These are phyloP conservation scores for Diadegma fenestrale DNA, from an alignment of 2,888 invertebrate species.

Conservation along the genomic window DNA sequence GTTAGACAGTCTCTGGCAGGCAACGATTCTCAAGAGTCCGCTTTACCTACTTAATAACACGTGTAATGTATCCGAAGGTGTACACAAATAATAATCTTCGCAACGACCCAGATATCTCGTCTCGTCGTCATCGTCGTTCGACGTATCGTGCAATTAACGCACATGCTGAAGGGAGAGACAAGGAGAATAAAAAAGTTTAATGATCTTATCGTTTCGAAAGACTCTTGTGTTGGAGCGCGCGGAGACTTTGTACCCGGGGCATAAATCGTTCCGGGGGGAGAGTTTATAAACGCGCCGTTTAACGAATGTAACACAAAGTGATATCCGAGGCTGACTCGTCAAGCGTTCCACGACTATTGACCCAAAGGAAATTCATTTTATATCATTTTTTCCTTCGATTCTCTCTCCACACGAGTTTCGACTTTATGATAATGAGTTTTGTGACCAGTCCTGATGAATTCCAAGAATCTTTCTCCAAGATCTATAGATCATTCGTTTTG, in stretches of 20 bases:
- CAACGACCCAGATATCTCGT: conserved; percentile 43
- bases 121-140: conserved; percentile 14
- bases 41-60: conserved; percentile 22
- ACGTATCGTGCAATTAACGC: conserved; percentile 31
- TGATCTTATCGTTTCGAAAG: conserved; percentile 23
- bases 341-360: neutral
- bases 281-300: conserved; percentile 9
- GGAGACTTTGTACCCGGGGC: conserved; percentile 14
- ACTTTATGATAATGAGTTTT: conserved; percentile 4
- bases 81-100: conserved; percentile 19
- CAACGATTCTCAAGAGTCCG: conserved; percentile 1
- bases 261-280: neutral
- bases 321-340: conserved; percentile 7
- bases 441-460: conserved; percentile 9
- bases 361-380: neutral
- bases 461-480: neutral
- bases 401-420: neutral
- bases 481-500: neutral
- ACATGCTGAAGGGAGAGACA: neutral
- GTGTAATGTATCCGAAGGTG: conserved; percentile 12
- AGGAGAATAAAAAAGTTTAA: neutral
- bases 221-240: conserved; percentile 19
- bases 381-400: neutral
- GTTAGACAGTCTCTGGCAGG: neutral
- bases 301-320: conserved; percentile 21